These are phyloP conservation scores for Tamandua tetradactyla DNA, from an alignment of 2,797 vertebrate species.

Conservation along the genomic window DNA sequence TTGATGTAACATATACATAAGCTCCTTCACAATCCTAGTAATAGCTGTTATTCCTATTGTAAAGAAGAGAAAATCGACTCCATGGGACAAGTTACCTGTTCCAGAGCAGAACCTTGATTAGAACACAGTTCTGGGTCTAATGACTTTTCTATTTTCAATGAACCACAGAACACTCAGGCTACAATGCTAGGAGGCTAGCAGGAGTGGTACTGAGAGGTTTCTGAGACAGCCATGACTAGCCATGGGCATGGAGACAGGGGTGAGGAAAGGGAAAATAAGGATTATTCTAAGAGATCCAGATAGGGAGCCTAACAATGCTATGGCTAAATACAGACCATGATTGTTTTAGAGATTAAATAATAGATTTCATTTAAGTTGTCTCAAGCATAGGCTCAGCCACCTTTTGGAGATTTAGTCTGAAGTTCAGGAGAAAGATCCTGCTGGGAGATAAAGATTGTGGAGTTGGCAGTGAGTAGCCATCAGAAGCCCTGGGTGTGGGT, in stretches of 20 bases:
- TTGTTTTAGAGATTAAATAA: background rate
- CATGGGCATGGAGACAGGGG: too few relatives aligned
- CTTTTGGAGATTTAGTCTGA: background rate
- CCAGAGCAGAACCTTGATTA: background rate
- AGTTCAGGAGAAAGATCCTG: background rate
- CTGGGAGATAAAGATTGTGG: background rate
- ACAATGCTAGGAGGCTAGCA: background rate
- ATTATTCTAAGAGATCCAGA: background rate
- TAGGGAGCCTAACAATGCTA: background rate
- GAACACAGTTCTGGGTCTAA: background rate
- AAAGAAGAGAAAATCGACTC: background rate
- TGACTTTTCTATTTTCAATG: background rate
- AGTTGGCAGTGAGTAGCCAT: background rate
- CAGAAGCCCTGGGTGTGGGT: background rate
- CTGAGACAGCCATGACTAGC: background rate
- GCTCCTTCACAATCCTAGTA: background rate
- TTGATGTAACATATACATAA: background rate
- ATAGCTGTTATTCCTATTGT: too few relatives aligned
- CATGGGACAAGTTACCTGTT: background rate
- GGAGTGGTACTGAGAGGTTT: background rate
- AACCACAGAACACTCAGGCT: background rate
- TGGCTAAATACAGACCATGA: background rate
- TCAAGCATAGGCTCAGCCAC: background rate
- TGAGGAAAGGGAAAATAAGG: background rate
- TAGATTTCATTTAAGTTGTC: background rate